Base-by-base conservation (phyloP, 1,140 invertebrate species). In the Sycophila sp. region DNA sequence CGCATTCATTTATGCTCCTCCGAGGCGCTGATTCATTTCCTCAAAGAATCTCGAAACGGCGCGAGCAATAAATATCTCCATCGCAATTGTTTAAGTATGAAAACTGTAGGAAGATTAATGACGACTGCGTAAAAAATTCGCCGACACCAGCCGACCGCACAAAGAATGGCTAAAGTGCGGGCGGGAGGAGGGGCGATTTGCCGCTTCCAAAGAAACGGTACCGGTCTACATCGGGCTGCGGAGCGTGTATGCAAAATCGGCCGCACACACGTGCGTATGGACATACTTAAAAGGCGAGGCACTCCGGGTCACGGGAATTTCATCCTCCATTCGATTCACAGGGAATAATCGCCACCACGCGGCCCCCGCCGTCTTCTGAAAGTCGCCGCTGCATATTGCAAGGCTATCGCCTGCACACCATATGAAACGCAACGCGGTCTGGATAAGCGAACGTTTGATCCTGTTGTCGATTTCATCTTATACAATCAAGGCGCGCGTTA, bases 251-350 rank as follows among this genome's bases (percentile, higher is more conserved):
- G 36, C 32, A 42, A 51, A 45, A 30, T n/a, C 19, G n/a, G 13
- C 26, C 19, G 26, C 15, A 10, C 65, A 47, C 6, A 2, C 40
- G 2, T 22, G 2, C 34, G 26, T 38, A 11, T 6, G 26, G 28
- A 32, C 19, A 22, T 36, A 55, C 49, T 4, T 69, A 69, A 38
- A 63, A 34, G 36, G 49, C 15, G 11, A 42, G 19, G 30, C 38
- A 58, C 60, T 55, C 22, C 60, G 51, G 69, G 69, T 71, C 69
- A 59, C 69, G 62, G 34, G 40, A 71, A 59, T 66, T 71, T 71
- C 24, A 71, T 71, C 69, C 40, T 65, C 38, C 26, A 59, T 65
- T 64, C 69, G 62, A 65, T 65, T 49, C 51, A 28, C 32, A 30
- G 15, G 45, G 42, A 65, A 71, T 64, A 70, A 56, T 70, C 68